Evolutionary conservation across 2,113 vertebrate genomes (phyloP).

Genomic region (Echinops telfairi): DNA sequence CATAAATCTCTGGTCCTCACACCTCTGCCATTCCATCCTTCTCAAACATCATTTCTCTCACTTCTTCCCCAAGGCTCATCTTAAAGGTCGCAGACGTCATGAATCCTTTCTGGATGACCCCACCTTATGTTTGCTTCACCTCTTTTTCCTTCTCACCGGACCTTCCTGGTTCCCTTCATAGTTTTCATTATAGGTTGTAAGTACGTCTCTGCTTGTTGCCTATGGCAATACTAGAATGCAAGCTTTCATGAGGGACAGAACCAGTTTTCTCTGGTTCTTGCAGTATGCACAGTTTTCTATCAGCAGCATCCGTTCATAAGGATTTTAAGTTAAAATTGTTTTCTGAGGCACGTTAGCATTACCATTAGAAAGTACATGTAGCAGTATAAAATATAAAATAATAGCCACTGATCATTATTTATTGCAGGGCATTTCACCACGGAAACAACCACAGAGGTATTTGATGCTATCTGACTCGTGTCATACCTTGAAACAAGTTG

Average conservation of each 20-base stretch:
- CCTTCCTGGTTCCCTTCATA: background rate
- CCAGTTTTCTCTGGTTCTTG: background rate
- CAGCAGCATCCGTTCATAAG: background rate
- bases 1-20: no score
- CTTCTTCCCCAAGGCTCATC: background rate
- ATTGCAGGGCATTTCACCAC: background rate
- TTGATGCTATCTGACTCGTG: background rate
- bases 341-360: background rate
- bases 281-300: background rate
- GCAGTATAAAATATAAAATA: background rate
- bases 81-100: rapidly evolving
- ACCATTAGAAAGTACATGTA: background rate
- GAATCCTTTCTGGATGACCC: background rate
- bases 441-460: rapidly evolving
- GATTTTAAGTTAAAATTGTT: background rate
- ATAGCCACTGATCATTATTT: background rate
- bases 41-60: background rate
- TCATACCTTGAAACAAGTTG: background rate
- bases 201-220: background rate
- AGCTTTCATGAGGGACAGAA: no score
- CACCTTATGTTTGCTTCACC: background rate
- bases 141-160: no score
- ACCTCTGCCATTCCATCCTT: background rate
- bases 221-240: background rate
- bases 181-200: background rate